Evolutionary conservation across 2,888 invertebrate species (phyloP).

Genomic region (Acronicta psi): DNA sequence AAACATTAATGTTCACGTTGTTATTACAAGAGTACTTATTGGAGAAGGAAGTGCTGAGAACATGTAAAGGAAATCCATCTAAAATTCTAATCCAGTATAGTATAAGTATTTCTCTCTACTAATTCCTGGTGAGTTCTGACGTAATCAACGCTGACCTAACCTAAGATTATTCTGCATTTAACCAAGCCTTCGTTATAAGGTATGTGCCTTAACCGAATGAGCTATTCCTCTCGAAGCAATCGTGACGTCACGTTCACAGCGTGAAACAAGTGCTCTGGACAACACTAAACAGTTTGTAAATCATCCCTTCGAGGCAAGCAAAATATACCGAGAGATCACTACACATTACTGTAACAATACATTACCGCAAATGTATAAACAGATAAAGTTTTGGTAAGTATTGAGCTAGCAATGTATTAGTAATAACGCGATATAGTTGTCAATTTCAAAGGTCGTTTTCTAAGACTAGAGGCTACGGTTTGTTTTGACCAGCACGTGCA

Average conservation of each 20-base stretch:
- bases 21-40: too few species aligned
- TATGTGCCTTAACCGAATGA: conserved; percentile 53
- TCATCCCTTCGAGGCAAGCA: conserved; percentile 70
- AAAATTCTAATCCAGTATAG: too few species aligned
- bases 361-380: conserved; percentile 28
- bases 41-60: too few species aligned
- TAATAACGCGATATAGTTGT: conserved; percentile 19
- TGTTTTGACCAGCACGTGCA: conserved; percentile 72
- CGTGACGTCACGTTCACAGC: conserved; percentile 77
- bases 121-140: conserved; percentile 8
- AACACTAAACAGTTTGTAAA: conserved; percentile 72
- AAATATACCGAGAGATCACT: conserved; percentile 37
- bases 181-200: conserved; percentile 28
- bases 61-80: too few species aligned
- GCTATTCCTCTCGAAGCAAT: conserved; percentile 68
- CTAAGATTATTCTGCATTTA: conserved; percentile 32
- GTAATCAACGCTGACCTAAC: conserved; percentile 21
- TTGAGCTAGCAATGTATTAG: conserved; percentile 28
- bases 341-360: conserved; percentile 21
- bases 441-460: conserved; percentile 50
- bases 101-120: too few species aligned
- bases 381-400: neutral
- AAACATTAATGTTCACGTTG: too few species aligned
- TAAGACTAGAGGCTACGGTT: conserved; percentile 63
- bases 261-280: conserved; percentile 70